phyloP scores from a whole-genome alignment of 2,888 invertebrate species.

The Agonopterix heracliana region DNA sequence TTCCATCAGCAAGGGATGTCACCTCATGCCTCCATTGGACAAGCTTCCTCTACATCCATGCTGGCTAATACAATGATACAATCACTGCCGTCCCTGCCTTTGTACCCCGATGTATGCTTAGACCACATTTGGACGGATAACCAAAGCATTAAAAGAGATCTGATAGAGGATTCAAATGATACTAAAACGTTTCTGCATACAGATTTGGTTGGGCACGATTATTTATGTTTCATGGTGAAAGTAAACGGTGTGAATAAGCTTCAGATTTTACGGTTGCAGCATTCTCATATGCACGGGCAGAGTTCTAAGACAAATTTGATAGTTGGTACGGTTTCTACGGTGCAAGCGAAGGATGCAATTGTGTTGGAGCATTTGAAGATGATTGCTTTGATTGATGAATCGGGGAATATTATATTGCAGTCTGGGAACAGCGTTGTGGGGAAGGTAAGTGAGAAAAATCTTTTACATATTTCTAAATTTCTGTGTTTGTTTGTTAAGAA shows the following conservation, averaged over 20 bases:
- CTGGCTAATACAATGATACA: conserved; percentile 64
- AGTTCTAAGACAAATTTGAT: conserved; percentile 78
- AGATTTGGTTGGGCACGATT: conserved; percentile 91
- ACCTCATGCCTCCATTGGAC: conserved; percentile 63
- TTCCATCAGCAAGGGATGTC: conserved; percentile 67
- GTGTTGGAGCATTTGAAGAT: conserved; percentile 87
- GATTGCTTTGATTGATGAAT: conserved; percentile 88
- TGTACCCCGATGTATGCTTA: conserved; percentile 90
- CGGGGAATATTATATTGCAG: conserved; percentile 87
- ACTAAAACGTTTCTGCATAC: conserved; percentile 86
- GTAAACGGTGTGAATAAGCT: conserved; percentile 67
- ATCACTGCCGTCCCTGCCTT: conserved; percentile 78
- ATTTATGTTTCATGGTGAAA: conserved; percentile 84
- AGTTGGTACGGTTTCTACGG: conserved; percentile 83
- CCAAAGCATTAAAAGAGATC: conserved; percentile 49
- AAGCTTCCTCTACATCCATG: conserved; percentile 63
- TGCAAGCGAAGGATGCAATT: conserved; percentile 90
- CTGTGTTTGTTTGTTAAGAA: too few species aligned
- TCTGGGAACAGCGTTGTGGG: conserved; percentile 89
- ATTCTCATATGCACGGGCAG: conserved; percentile 70
- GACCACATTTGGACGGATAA: conserved; percentile 94
- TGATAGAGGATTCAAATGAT: conserved; percentile 46
- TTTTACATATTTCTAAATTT: not conserved
- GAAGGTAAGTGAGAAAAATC: conserved; percentile 63
- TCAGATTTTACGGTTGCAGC: conserved; percentile 81